Conservation (phyloP, 2,888 invertebrate genomes). For the Meganola albula region DNA sequence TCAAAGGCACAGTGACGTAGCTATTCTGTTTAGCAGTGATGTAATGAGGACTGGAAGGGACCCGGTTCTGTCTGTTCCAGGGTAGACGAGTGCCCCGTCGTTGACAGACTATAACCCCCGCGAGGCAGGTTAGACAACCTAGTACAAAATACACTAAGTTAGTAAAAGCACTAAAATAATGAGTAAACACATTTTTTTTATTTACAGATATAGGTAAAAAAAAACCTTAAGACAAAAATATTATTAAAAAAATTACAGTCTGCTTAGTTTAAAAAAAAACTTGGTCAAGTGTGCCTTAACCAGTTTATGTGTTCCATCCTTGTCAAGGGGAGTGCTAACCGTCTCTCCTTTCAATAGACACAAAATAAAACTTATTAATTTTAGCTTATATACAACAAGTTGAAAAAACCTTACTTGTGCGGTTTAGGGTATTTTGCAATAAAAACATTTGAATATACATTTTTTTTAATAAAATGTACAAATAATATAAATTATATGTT, state of each 20-base stretch:
- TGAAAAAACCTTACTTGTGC: constrained; percentile 28
- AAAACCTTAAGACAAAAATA: no score
- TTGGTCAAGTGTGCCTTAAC: constrained; percentile 54
- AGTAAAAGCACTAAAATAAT: no score
- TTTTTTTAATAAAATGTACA: rapidly evolving
- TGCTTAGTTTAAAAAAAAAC: constrained; percentile 40
- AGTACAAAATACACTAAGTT: no score
- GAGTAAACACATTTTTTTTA: no score
- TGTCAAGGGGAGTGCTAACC: constrained; percentile 97
- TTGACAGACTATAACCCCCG: constrained; percentile 64
- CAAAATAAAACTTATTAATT: constrained; percentile 31
- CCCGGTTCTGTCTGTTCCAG: constrained; percentile 71
- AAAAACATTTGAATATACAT: neutral
- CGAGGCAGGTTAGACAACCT: constrained; percentile 73
- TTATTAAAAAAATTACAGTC: no score
- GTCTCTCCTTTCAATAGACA: constrained; percentile 99
- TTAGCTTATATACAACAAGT: constrained; percentile 11
- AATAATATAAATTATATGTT: no score
- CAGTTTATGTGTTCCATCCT: constrained; percentile 83
- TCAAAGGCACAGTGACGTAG: constrained; percentile 89
- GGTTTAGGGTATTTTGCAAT: constrained; percentile 21
- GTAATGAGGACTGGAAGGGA: constrained; percentile 88
- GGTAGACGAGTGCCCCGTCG: constrained; percentile 62
- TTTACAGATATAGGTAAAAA: no score
- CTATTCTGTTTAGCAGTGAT: constrained; percentile 89